phyloP scores from a whole-genome alignment of 2,888 invertebrate species.

The Cephus spinipes region DNA sequence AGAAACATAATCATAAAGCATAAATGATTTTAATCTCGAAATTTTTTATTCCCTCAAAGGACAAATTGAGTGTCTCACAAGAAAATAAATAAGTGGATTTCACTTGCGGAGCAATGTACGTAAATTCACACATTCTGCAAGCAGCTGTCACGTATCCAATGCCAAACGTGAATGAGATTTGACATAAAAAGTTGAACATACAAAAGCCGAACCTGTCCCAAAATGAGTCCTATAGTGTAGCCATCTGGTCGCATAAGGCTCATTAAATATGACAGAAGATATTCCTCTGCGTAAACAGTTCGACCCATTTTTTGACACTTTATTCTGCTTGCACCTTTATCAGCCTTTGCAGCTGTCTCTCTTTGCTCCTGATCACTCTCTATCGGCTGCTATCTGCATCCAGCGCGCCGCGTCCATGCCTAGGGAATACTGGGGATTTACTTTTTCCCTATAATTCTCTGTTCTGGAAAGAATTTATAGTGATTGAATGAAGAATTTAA shows the following conservation, averaged over 20 bases:
- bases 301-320: constrained; percentile 71
- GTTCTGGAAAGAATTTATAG: background rate
- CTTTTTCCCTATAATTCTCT: background rate
- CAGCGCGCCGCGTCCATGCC: background rate
- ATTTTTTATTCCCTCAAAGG: background rate
- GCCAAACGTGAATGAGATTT: background rate
- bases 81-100: background rate
- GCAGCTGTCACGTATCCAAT: background rate
- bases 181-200: constrained; percentile 13
- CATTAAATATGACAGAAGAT: constrained; percentile 76
- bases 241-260: constrained; percentile 74
- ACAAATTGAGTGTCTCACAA: background rate
- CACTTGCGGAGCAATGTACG: background rate
- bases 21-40: background rate
- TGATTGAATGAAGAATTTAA: background rate
- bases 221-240: constrained; percentile 79
- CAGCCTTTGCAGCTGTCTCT: background rate
- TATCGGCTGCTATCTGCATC: background rate
- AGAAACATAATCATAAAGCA: background rate
- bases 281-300: constrained; percentile 77
- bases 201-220: constrained; percentile 77
- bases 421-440: background rate
- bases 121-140: background rate
- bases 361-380: background rate
- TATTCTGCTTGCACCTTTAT: background rate